These are phyloP conservation scores for Micoletzkya japonica DNA, from an alignment of 2,888 invertebrate genomes.

Conservation along the genomic window DNA sequence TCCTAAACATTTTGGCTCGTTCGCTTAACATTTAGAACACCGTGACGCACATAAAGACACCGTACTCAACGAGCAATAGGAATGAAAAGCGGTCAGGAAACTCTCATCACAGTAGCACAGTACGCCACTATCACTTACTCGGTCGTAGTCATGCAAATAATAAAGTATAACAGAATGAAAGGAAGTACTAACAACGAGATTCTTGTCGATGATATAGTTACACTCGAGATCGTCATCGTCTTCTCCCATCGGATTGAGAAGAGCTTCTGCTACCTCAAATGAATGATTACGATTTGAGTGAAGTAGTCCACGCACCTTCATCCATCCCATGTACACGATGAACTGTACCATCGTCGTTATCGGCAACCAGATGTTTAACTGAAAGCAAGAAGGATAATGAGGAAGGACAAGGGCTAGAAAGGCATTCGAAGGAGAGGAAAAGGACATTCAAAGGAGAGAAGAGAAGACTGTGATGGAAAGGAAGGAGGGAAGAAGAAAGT, in stretches of 20 bases:
- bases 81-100: no score
- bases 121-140: background rate
- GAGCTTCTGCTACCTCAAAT: conserved; percentile 54
- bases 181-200: conserved; percentile 54
- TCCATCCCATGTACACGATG: conserved; percentile 54
- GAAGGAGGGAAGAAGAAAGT: background rate
- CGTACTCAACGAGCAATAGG: background rate
- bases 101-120: no score
- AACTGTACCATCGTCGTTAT: conserved; percentile 56
- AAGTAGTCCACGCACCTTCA: conserved; percentile 35
- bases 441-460: background rate
- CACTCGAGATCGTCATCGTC: conserved; percentile 52
- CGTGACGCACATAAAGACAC: background rate
- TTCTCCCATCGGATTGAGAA: conserved; percentile 58
- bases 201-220: conserved; percentile 60
- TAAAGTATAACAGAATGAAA: conserved; percentile 30
- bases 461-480: background rate
- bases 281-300: background rate
- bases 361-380: conserved; percentile 58
- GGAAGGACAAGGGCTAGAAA: background rate
- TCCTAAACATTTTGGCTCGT: no score
- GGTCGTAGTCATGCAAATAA: no score
- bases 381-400: conserved; percentile 17
- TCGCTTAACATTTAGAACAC: background rate
- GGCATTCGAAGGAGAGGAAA: background rate